phyloP scores from a whole-genome alignment of 2,888 invertebrate species.

The Idaea biselata region DNA sequence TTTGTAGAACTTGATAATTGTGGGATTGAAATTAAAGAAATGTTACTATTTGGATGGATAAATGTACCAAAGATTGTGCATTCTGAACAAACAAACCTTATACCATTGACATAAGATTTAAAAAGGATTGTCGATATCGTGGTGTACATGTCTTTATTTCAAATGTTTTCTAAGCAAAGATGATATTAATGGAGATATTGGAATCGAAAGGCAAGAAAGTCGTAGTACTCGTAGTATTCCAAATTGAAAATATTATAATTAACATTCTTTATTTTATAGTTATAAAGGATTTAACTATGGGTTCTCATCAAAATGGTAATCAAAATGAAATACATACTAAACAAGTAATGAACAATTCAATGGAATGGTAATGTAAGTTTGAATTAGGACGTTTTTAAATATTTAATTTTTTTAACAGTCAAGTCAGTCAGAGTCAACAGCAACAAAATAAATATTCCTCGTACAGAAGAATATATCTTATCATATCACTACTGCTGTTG shows the following conservation, averaged over 20 bases:
- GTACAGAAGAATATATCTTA: not conserved
- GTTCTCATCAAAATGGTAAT: not conserved
- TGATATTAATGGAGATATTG: not conserved
- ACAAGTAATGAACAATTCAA: not conserved
- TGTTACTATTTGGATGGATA: constrained; percentile 3
- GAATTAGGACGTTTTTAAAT: not conserved
- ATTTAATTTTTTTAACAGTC: too few relatives aligned
- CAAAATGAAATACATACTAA: not conserved
- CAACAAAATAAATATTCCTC: not conserved
- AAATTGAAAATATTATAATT: not conserved
- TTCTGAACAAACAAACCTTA: too few relatives aligned
- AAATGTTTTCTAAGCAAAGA: not conserved
- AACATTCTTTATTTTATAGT: not conserved
- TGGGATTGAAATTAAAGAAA: not conserved
- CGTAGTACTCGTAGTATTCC: not conserved
- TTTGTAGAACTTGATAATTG: not conserved
- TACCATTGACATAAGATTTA: not conserved
- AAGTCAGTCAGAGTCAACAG: too few relatives aligned
- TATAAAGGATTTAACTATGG: not conserved
- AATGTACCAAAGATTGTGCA: not conserved
- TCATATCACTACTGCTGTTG: not conserved
- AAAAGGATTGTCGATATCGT: not conserved
- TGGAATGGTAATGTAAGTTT: not conserved
- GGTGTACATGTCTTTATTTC: not conserved
- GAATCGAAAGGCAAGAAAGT: not conserved